Base-by-base conservation (phyloP, 2,888 invertebrate genomes). In the Clivina fossor region DNA sequence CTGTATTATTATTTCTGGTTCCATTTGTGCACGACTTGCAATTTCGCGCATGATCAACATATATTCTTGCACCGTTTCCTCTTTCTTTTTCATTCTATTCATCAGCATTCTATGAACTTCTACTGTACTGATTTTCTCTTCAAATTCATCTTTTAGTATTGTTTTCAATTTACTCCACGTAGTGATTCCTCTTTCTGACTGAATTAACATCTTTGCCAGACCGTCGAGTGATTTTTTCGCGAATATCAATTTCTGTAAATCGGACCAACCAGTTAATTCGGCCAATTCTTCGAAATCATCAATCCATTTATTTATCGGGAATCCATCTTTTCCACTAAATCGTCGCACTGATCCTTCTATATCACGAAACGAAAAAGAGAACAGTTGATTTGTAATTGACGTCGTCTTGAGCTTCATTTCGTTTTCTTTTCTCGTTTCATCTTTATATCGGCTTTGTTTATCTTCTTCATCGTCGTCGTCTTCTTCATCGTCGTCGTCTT, bases 1-100 rank as follows among this genome's bases (percentile, higher is more conserved):
- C 28, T 66, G 67, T 2, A 67, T 69, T 1, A 68, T 38, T 1
- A 63, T 60, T 33, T 33, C 62, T 16, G 65, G 66, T 59, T 69
- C 67, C 22, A 68, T 56, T 3, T 58, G 55, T 2, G 63, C 67
- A 22, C 66, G 63, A 1, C 62, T 49, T n/a, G 68, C 66, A 8
- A 67, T 40, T 51, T 69, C 67, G 48, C 65, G 67, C 66, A 68
- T 68, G 13, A 38, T 24, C 2, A 67, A 53, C 37, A 68, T 67
- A 37, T 68, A 70, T 19, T 69, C 65, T 47, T 65, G 65, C 8
- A 58, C 60, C 3, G 62, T 66, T 51, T 68, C 67, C 11, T 62
- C 60, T 11, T 53, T 62, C 9, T 63, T 61, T 59, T 66, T 68
- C 16, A 58, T 64, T 1, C 62, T 37, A 4, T 62, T 44, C 2